Evolutionary conservation across 2,113 vertebrate species (phyloP).

Genomic region (Lethenteron camtschaticum): DNA sequence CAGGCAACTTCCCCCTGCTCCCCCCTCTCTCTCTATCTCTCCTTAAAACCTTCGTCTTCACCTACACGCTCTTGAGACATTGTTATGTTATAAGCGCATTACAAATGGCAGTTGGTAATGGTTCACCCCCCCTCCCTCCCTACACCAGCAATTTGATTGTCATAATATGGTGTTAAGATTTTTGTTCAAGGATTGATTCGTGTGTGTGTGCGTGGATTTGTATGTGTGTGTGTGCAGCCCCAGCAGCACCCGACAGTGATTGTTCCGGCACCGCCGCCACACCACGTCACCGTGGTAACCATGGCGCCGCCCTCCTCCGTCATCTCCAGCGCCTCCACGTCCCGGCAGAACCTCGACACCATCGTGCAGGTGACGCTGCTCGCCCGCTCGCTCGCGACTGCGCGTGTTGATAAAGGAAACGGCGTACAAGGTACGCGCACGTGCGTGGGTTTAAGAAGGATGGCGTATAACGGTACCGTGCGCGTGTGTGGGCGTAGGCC

Average conservation of each 20-base stretch:
- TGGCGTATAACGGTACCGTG: neutral
- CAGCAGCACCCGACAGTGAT: conserved; percentile 90
- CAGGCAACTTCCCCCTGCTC: too few species aligned
- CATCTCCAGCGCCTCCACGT: conserved; percentile 65
- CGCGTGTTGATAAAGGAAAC: neutral
- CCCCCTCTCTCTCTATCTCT: too few species aligned
- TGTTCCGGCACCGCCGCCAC: conserved; percentile 57
- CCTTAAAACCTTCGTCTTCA: too few species aligned
- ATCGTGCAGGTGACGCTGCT: conserved; percentile 56
- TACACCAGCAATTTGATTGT: too few species aligned
- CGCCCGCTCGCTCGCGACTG: neutral
- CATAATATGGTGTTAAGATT: too few species aligned
- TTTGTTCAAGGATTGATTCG: too few species aligned
- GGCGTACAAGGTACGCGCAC: neutral
- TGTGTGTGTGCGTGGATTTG: too few species aligned
- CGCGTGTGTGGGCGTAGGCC: conserved; percentile 30
- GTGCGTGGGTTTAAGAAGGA: neutral
- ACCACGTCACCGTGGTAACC: conserved; percentile 86
- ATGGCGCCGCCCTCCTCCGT: conserved; percentile 81
- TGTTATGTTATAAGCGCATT: too few species aligned
- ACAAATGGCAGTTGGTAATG: too few species aligned
- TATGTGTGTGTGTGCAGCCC: too few species aligned
- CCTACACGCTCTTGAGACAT: too few species aligned
- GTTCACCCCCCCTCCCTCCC: too few species aligned
- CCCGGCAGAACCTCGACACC: conserved; percentile 91